A percentile compares a stretch with the other conserved stretches of the same genome.
Evolutionary conservation across 2,797 vertebrate species (phyloP).

Genomic region (Sebastes trivittatus): DNA sequence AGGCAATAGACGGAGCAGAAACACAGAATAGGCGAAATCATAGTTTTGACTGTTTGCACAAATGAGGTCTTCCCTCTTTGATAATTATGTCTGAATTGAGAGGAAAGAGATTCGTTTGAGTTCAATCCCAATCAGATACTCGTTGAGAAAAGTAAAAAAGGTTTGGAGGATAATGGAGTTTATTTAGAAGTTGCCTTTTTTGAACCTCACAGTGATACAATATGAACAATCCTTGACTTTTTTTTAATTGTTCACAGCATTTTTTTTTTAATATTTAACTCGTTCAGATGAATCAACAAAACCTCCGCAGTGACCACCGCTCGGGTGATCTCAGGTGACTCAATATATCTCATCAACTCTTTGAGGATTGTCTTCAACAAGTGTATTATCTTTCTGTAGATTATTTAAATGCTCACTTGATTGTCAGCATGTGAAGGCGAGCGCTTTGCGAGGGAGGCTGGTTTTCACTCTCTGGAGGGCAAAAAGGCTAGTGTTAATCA

Average conservation of each 20-base stretch:
- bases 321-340: slow-evolving; percentile 12
- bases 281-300: neutral
- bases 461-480: slow-evolving; percentile 84
- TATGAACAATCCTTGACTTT: neutral
- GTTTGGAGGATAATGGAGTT: neutral
- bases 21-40: slow-evolving; percentile 18
- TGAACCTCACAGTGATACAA: neutral
- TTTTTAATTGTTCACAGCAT: neutral
- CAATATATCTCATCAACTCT: neutral
- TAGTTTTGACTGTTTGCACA: slow-evolving; percentile 62
- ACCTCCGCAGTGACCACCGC: neutral
- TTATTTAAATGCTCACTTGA: slow-evolving; percentile 83
- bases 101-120: slow-evolving; percentile 20
- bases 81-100: slow-evolving; percentile 49
- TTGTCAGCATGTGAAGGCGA: slow-evolving; percentile 69
- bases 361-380: slow-evolving; percentile 15
- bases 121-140: neutral
- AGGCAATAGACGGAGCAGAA: slow-evolving; percentile 46
- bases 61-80: slow-evolving; percentile 51
- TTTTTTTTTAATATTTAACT: neutral
- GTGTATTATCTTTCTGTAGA: slow-evolving; percentile 39
- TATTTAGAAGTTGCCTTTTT: neutral
- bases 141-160: neutral
- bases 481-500: slow-evolving; percentile 98
- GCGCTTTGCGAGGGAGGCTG: slow-evolving; percentile 73